Evolutionary conservation across 2,888 invertebrate species (phyloP), one percentile per base, ranked within the genome.

Genomic region (Pantelozetes paolii): DNA sequence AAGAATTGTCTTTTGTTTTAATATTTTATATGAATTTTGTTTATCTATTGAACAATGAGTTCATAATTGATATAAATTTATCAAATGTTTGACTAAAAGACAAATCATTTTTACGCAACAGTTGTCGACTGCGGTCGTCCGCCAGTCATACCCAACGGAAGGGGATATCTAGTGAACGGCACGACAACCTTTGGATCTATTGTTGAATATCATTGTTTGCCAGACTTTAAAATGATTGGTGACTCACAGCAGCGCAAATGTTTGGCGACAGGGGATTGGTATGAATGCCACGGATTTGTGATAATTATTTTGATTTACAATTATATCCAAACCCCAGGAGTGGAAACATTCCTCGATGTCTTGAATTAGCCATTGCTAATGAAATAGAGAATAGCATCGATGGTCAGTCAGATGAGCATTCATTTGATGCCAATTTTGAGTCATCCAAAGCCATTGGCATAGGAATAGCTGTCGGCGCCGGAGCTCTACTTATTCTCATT

Each of bases 181-280:
- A 89, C 91, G 0, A 92, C 91, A 0, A 85, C 88, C 0, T 94
- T 89, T 81, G 90, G 90, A 40, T 91, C 91, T 72, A 89, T 90
- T 0, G 89, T 92, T 0, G 94, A 94, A 81, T 94, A 94, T 82
- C 92, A 93, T 81, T 94, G 94, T 81, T 83, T 93, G 74, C 93
- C 92, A 2, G 90, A 89, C 79, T 92, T 86, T 83, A 89, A 90
- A 80, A 77, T 79, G 76, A 76, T 79, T 1, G 79, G 79, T 0
- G 77, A 77, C 1, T 71, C 78, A 2, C 74, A 67, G 48, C 28
- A 76, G 23, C 18, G 78, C 18, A 75, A 71, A 1, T 78, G 78
- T 57, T 71, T 76, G 11, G 75, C 76, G 13, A 75, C 71, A 2
- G 78, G 78, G 40, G 76, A 74, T 23, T 74, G 74, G 74, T 70